These are phyloP conservation scores for Folsomia candida DNA, from an alignment of 2,888 invertebrate species.

Conservation along the genomic window DNA sequence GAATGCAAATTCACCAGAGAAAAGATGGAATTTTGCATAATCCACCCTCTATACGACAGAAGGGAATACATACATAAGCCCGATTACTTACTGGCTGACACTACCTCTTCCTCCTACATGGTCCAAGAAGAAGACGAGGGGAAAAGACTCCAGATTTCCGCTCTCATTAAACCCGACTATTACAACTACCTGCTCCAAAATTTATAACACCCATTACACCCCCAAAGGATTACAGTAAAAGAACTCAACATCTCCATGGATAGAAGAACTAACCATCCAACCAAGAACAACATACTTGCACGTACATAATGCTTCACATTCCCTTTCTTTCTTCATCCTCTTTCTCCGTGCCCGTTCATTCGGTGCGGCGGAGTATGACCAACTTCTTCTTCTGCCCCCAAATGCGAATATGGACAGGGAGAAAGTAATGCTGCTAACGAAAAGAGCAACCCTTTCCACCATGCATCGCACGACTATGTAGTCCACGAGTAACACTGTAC, in stretches of 20 bases:
- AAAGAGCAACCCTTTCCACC: too few relatives aligned
- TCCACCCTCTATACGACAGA: too few relatives aligned
- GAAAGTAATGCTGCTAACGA: too few relatives aligned
- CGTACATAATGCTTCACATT: background rate
- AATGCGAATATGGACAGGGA: too few relatives aligned
- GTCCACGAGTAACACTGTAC: too few relatives aligned
- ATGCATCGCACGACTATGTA: too few relatives aligned
- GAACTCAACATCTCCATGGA: background rate
- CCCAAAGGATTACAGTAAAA: constrained; percentile 12
- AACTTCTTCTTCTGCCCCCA: too few relatives aligned
- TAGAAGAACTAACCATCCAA: background rate
- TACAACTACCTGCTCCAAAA: constrained; percentile 13
- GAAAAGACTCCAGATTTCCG: constrained; percentile 6
- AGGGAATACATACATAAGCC: too few relatives aligned
- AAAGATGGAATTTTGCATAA: background rate
- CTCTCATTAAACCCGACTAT: constrained; percentile 6
- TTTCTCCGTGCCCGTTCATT: background rate
- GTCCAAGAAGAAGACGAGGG: too few relatives aligned
- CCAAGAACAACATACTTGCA: background rate
- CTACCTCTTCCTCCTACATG: too few relatives aligned
- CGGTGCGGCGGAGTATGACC: too few relatives aligned
- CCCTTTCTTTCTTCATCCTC: background rate
- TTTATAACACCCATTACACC: constrained; percentile 18
- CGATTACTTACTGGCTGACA: too few relatives aligned
- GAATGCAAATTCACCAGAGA: background rate